Base-by-base conservation (phyloP, 2,113 vertebrate species). In the Odontesthes bonariensis region DNA sequence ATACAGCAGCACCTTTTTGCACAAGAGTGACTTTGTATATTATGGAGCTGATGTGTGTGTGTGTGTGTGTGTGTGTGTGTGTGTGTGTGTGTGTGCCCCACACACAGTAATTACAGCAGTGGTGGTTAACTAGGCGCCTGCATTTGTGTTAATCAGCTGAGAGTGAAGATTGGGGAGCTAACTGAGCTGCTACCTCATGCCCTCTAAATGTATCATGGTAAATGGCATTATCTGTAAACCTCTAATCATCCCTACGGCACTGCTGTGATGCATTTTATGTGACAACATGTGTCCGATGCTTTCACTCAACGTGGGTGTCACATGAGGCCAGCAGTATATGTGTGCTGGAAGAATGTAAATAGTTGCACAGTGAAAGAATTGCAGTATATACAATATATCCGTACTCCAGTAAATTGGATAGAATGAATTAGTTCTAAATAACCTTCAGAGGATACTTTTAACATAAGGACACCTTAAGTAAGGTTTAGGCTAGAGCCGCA, bases 121-220 rank as follows among this genome's bases (percentile, higher is more conserved):
- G 49, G 80, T 83, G 85, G 77, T 88, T 90, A 90, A 90, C 72
- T 73, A 89, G 86, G 84, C 73, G 32, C 62, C 69, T 5, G 70
- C 69, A 52, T 86, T 88, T 86, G 77, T 75, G 85, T 73, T 87
- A 89, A 91, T 91, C 88, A 89, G 85, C 47, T 59, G 56, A 81
- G 82, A 84, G 82, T 62, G 75, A 89, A 77, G 75, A 88, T 64
- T 59, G 75, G 78, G 67, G 55, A 80, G 69, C 82, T 77, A 77
- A 84, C 82, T 56, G 83, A 81, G 73, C 66, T 38, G 68, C 64
- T 46, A 73, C 79, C 73, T 85, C 69, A 38, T 63, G 74, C 64
- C 60, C 77, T 79, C 61, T 81, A 75, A 87, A 74, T 75, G 82
- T 70, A 78, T 84, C 77, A 72, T 46, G 19, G 51, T 79, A 75